These are phyloP conservation scores for Clarias fuscus DNA, from an alignment of 2,797 vertebrate genomes.

Conservation along the genomic window DNA sequence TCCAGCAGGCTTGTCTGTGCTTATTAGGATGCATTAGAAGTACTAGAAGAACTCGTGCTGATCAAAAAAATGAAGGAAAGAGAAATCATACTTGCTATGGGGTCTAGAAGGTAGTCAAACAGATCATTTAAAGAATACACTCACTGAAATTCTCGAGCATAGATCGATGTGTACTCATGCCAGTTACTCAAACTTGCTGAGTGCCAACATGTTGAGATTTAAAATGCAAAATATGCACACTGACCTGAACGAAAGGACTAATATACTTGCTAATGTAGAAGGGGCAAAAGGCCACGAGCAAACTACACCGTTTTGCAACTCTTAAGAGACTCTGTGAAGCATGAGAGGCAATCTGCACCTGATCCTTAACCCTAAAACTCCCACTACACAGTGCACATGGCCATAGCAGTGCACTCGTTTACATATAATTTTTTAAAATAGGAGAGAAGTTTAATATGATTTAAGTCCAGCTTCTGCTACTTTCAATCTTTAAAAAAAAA, in stretches of 20 bases:
- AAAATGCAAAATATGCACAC: constrained; percentile 63
- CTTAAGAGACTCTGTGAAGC: constrained; percentile 69
- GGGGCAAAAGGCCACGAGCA: constrained; percentile 62
- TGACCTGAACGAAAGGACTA: constrained; percentile 62
- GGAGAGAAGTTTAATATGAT: background rate
- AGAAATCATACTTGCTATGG: constrained; percentile 21
- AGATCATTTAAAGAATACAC: constrained; percentile 24
- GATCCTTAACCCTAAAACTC: constrained; percentile 46
- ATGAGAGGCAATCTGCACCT: constrained; percentile 64
- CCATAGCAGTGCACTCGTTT: constrained; percentile 20
- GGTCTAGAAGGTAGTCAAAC: constrained; percentile 21
- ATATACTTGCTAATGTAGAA: constrained; percentile 64
- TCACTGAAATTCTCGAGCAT: constrained; percentile 33
- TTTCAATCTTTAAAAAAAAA: too few relatives aligned
- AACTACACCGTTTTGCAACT: constrained; percentile 59
- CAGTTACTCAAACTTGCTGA: background rate
- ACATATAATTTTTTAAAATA: constrained; percentile 20
- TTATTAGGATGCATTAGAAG: constrained; percentile 34
- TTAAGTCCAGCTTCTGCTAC: background rate
- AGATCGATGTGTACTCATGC: constrained; percentile 33
- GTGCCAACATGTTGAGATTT: constrained; percentile 58
- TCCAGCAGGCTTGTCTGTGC: constrained; percentile 21
- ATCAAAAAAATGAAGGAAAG: constrained; percentile 27
- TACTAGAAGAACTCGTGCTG: background rate
- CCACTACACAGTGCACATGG: constrained; percentile 17